These are phyloP conservation scores for Leptarthrus brevirostris DNA, from an alignment of 2,888 invertebrate species.

Conservation along the genomic window DNA sequence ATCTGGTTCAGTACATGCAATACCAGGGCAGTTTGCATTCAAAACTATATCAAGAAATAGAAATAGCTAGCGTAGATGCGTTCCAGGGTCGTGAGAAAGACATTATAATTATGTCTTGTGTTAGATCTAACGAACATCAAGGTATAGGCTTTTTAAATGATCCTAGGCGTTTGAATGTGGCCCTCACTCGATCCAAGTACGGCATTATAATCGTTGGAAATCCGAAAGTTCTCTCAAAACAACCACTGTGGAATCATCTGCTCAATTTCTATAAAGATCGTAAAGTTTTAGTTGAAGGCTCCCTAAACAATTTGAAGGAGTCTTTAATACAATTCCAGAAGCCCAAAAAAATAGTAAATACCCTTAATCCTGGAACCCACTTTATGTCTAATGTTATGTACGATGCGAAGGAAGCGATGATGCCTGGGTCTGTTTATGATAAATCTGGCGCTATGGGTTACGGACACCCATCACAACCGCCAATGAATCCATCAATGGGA, in stretches of 20 bases:
- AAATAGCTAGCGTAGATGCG: conserved; percentile 99
- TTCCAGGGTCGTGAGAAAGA: conserved; percentile 99
- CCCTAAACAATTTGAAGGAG: conserved; percentile 95
- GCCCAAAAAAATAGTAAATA: conserved; percentile 94
- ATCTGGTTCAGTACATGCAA: conserved; percentile 98
- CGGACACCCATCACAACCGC: conserved; percentile 34
- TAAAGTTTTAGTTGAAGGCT: conserved; percentile 93
- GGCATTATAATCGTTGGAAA: conserved; percentile 99
- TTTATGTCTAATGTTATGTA: conserved; percentile 98
- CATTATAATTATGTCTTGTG: conserved; percentile 98
- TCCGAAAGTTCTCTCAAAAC: conserved; percentile 97
- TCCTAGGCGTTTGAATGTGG: conserved; percentile 96
- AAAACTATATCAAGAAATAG: conserved; percentile 97
- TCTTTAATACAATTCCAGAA: conserved; percentile 97
- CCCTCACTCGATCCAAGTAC: conserved; percentile 95
- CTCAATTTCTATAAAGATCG: conserved; percentile 98
- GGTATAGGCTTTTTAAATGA: conserved; percentile 99
- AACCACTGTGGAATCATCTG: conserved; percentile 98
- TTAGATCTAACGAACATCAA: conserved; percentile 97
- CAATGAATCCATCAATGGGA: conserved; percentile 52
- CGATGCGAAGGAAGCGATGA: conserved; percentile 94
- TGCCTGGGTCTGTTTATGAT: conserved; percentile 94
- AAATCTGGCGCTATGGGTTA: conserved; percentile 69
- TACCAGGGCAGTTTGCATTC: conserved; percentile 97
- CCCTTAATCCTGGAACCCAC: conserved; percentile 94